phyloP scores from a whole-genome alignment of 2,888 invertebrate species.

The Azorinus chamasolen region DNA sequence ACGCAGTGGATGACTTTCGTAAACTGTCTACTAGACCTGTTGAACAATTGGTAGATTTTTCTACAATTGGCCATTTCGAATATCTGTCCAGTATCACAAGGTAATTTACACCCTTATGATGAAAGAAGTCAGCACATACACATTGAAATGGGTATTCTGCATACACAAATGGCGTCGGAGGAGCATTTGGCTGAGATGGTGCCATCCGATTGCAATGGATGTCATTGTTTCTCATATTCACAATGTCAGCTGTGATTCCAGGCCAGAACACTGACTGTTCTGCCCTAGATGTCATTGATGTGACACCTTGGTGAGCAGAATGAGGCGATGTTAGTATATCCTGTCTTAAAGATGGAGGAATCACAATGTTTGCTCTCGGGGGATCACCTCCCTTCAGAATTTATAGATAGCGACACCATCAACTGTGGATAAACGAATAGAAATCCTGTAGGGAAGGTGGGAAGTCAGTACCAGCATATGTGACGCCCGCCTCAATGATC shows the following conservation, averaged over 20 bases:
- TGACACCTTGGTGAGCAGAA: constrained; percentile 72
- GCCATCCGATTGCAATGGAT: constrained; percentile 16
- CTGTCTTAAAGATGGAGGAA: constrained; percentile 61
- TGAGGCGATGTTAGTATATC: constrained; percentile 59
- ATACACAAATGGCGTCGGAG: constrained; percentile 48
- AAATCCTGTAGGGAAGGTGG: too few relatives aligned
- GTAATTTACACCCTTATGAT: too few relatives aligned
- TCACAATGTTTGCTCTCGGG: too few relatives aligned
- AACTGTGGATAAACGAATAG: constrained; percentile 37
- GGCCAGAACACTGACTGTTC: constrained; percentile 73
- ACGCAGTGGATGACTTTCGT: too few relatives aligned
- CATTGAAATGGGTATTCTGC: constrained; percentile 68
- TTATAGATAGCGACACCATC: constrained; percentile 62
- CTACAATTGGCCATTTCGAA: constrained; percentile 66
- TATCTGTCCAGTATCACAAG: constrained; percentile 65
- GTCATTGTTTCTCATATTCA: background rate
- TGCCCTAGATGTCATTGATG: constrained; percentile 66
- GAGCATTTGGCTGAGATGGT: constrained; percentile 61
- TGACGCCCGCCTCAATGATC: too few relatives aligned
- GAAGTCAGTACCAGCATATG: too few relatives aligned
- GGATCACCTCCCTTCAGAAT: too few relatives aligned
- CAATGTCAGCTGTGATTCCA: constrained; percentile 63
- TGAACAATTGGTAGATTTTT: constrained; percentile 39
- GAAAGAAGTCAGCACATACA: too few relatives aligned
- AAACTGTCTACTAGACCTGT: constrained; percentile 53